Evolutionary conservation across 2,113 vertebrate species (phyloP), one percentile per base, ranked within the genome.

Genomic region (Sapayoa aenigma): DNA sequence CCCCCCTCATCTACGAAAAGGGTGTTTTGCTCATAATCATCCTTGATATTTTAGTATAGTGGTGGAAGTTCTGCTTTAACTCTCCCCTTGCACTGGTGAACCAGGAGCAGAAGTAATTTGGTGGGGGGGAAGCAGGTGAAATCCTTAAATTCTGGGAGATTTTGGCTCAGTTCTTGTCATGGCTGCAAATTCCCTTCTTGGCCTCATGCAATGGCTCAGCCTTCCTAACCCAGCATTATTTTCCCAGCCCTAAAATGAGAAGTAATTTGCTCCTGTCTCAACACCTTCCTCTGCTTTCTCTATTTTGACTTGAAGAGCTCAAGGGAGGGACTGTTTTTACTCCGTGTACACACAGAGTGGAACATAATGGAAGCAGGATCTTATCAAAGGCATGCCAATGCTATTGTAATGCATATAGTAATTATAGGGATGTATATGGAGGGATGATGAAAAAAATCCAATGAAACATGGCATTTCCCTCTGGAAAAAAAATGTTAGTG

Each of bases 211-310:
- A 19, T 14, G 92, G 28, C 60, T 93, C 77, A 56, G 56, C 90
- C 33, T 77, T 50, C 65, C 58, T 71, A 24, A 60, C n/a, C n/a
- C n/a, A n/a, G 67, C 2, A 42, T 53, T 58, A 21, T 65, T 80
- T 85, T 89, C 39, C 46, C 35, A n/a, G 80, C 75, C n/a, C 4
- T 41, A 66, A 95, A 93, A 95, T 9, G 63, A 78, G 87, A 30
- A 72, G 46, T 27, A 91, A 93, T 95, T 94, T 94, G 63, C 87
- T 96, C 89, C 93, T 91, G 82, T 96, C 90, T 96, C 96, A 93
- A 94, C 80, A 66, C 85, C 42, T 76, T 83, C 69, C 71, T 87
- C 86, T 90, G 60, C 89, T 75, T 89, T 47, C 91, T 90, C 17
- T 96, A n/a, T 96, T 96, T 95, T 94, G 94, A 95, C 88, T 86